Conservation (phyloP, 2,797 vertebrate species). For the Sciurus vulgaris region DNA sequence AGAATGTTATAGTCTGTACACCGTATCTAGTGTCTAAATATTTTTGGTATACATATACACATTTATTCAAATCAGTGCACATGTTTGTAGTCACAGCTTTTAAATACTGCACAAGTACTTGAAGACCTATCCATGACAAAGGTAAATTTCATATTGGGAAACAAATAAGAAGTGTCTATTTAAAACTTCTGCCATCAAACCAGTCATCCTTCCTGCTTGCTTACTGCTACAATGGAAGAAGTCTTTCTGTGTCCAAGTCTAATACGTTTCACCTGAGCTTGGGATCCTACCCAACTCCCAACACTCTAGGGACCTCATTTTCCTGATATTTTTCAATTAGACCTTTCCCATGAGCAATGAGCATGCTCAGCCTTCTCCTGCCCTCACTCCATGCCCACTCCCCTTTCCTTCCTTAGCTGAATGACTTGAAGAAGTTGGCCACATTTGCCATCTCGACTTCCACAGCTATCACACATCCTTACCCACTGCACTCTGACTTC, state of each 20-base stretch:
- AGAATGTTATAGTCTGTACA: not conserved
- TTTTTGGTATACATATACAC: not conserved
- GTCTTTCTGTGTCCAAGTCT: not conserved
- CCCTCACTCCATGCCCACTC: not conserved
- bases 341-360: not conserved
- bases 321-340: not conserved
- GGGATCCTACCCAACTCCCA: not conserved
- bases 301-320: not conserved
- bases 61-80: slow-evolving; percentile 1
- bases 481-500: not conserved
- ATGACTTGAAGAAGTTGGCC: not conserved
- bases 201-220: not conserved
- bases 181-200: not conserved
- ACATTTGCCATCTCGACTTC: not conserved
- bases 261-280: not conserved
- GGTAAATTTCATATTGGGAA: not conserved
- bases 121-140: not conserved
- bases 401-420: not conserved
- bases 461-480: not conserved
- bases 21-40: not conserved
- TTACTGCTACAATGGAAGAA: not conserved
- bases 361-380: not conserved
- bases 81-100: not conserved
- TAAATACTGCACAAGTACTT: not conserved
- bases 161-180: not conserved